phyloP scores from a whole-genome alignment of 2,113 vertebrate genomes.

The Physeter macrocephalus region DNA sequence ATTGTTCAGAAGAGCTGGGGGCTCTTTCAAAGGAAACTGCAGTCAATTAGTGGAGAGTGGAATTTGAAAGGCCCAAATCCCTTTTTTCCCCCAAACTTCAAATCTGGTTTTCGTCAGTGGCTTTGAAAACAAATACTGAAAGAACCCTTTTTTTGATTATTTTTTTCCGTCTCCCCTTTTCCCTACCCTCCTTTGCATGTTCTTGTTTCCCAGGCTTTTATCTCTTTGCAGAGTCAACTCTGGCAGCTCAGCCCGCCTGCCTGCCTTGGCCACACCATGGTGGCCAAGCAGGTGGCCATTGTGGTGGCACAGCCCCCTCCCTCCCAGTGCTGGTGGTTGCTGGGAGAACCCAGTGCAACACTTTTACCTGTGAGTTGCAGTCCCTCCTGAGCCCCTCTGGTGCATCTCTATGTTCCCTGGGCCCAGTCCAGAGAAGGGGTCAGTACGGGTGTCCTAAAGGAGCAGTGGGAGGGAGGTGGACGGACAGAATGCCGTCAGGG shows the following conservation, averaged over 20 bases:
- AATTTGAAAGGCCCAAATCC: constrained; percentile 71
- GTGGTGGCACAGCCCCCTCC: background rate
- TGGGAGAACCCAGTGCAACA: background rate
- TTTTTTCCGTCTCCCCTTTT: constrained; percentile 17
- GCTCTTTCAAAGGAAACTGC: constrained; percentile 62
- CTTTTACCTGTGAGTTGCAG: background rate
- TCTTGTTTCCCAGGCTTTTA: constrained; percentile 57
- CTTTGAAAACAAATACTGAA: constrained; percentile 69
- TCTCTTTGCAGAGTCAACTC: constrained; percentile 36
- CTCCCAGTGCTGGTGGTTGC: background rate
- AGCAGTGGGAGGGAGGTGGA: background rate
- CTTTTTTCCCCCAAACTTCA: constrained; percentile 48
- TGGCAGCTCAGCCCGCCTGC: background rate
- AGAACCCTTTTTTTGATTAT: constrained; percentile 33
- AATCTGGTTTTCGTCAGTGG: constrained; percentile 70
- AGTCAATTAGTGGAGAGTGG: constrained; percentile 69
- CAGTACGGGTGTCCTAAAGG: background rate
- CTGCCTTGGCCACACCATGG: background rate
- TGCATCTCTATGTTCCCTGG: background rate
- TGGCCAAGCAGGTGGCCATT: constrained; percentile 42
- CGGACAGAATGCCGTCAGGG: no score
- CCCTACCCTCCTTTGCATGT: background rate
- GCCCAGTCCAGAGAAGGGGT: background rate
- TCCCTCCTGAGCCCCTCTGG: background rate
- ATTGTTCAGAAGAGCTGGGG: constrained; percentile 66